Conservation (phyloP, 2,888 invertebrate genomes). For the Masnerella sp. region DNA sequence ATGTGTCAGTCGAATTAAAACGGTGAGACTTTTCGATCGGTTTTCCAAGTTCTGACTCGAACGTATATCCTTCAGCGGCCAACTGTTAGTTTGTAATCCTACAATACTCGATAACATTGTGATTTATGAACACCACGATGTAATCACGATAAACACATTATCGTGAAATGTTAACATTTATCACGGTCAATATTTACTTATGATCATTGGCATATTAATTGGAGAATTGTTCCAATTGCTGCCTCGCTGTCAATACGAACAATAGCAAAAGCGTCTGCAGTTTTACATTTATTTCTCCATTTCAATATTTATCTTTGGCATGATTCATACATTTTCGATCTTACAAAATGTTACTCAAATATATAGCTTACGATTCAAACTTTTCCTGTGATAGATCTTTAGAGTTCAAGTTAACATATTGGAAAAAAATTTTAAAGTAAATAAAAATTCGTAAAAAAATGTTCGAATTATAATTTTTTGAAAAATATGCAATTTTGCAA, state of each 20-base stretch:
- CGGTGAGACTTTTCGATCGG: no score
- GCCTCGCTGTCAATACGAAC: constrained; percentile 16
- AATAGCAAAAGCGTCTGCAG: constrained; percentile 17
- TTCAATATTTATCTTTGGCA: constrained; percentile 14
- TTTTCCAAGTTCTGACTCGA: background rate
- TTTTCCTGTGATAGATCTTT: no score
- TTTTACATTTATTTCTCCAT: constrained; percentile 1
- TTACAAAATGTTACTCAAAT: background rate
- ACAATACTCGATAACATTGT: constrained; percentile 27
- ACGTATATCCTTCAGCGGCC: constrained; percentile 12
- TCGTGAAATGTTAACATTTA: constrained; percentile 53
- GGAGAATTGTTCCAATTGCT: constrained; percentile 40
- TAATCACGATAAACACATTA: constrained; percentile 52
- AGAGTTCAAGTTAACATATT: no score
- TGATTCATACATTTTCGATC: constrained; percentile 4
- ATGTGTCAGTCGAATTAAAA: no score
- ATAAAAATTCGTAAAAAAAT: no score
- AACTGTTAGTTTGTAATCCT: constrained; percentile 19
- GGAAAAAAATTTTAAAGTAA: no score
- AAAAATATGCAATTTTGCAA: no score
- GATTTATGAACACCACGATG: constrained; percentile 37
- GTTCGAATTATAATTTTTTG: no score
- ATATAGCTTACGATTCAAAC: background rate
- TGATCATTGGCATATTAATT: constrained; percentile 41
- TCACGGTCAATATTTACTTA: constrained; percentile 53